Conservation (phyloP, 2,888 invertebrate genomes). For the Tanytarsus gracilentus region DNA sequence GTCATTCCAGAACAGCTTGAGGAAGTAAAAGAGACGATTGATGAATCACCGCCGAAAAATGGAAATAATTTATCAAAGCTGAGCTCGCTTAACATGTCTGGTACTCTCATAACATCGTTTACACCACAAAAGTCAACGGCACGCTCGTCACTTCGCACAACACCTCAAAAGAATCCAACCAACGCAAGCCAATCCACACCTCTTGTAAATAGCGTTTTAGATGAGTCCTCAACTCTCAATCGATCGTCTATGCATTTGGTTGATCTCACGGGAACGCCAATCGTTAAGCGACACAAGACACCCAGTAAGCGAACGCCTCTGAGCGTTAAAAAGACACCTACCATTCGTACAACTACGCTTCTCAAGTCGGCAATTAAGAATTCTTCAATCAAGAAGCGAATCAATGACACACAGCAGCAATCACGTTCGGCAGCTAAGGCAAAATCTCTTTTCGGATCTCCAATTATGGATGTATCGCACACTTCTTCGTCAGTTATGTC, state of each 20-base stretch:
- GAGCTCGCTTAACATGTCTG: neutral
- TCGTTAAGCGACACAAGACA: neutral
- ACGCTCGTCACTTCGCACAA: neutral
- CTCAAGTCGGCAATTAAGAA: constrained; percentile 15
- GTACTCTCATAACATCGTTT: constrained; percentile 7
- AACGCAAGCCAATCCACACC: neutral
- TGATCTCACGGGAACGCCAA: neutral
- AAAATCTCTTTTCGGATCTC: neutral
- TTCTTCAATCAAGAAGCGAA: neutral
- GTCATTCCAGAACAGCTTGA: too few species aligned
- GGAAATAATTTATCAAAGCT: neutral
- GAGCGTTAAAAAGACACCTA: neutral
- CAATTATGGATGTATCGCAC: too few species aligned
- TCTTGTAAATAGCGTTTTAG: too few species aligned
- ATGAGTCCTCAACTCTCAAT: neutral
- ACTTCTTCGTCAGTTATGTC: too few species aligned
- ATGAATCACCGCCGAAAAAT: constrained; percentile 3
- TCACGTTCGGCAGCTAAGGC: neutral
- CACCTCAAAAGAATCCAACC: neutral
- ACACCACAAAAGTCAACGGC: constrained; percentile 9
- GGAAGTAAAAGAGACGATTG: too few species aligned
- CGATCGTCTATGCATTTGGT: constrained; percentile 6
- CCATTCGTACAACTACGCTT: neutral
- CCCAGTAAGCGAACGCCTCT: too few species aligned
- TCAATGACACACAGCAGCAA: neutral